Evolutionary conservation across 37 sponge, comb jelly and placozoan species (phyloP), one percentile per base, ranked within the genome.

Genomic region (Eunapius fragilis): DNA sequence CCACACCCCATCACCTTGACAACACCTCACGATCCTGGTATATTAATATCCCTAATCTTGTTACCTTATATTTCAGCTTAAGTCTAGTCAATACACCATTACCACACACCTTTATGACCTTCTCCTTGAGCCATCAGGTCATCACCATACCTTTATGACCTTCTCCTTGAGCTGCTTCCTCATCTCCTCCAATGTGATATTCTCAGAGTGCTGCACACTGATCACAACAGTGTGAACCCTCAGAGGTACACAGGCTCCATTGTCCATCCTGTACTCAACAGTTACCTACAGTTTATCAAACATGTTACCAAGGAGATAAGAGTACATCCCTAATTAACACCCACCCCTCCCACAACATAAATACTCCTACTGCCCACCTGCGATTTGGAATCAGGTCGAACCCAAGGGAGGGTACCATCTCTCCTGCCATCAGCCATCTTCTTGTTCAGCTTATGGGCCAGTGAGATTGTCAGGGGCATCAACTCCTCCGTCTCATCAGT

Each of bases 321-420:
- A 41, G 41, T 41, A 41, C 41, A 9, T 41, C 41, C 41, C 41
- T 6, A 41, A 41, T 41, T 3, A 3, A 41, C 41, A 3, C 41
- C 41, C 58, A 12, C 22, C 58, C 58, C 58, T 11, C 58, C 14
- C 58, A 58, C 3, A 9, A 41, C 41, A 41, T 41, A 3, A 58
- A 13, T 11, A 12, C 17, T 19, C 17, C 58, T 58, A 58, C 58
- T 13, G 41, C 41, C 71, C 48, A 91, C 96, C 87, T 96, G 96
- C 23, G 94, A 86, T 77, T 96, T 96, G 34, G 96, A 90, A 73
- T 97, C 98, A 36, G 98, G 98, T 36, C 98, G 77, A 12, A 93
- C 86, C 93, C 93, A 97, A 41, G 93, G 84, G 27, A 94, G 80
- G n/a, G 30, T 82, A 9, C 94, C 94, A 75, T 83, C 91, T 45